Evolutionary conservation across 2,113 vertebrate species (phyloP), one percentile per base, ranked within the genome.

Genomic region (Albula glossodonta): DNA sequence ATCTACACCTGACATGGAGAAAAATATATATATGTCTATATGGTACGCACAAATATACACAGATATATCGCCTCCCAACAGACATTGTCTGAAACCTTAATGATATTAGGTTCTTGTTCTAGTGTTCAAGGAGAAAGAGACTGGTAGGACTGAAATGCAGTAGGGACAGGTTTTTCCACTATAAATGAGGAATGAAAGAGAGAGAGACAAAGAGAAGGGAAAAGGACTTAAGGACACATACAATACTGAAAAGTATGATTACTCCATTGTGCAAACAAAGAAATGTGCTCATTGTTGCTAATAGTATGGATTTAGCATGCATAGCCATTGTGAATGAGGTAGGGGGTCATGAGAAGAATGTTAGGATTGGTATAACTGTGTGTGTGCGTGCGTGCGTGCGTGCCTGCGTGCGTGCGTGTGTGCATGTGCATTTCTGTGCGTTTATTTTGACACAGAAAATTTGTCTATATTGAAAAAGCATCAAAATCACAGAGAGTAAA

Each of bases 1-100:
- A 85, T 89, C 87, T 79, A 52, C 88, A 88, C 81, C 79, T 41
- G 56, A 52, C 66, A 50, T 49, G 81, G 82, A 74, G 5, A n/a
- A 70, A 70, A 70, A 70, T 22, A 70, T n/a, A 70, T 4, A 70
- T 6, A 56, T 41, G 31, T 41, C 31, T 56, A 63, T 31, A 82
- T 48, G 11, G 25, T 12, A 48, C 53, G 19, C 51, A 49, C 60
- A 78, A 51, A 57, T 50, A 52, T 56, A n/a, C 70, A 51, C 51
- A 78, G 63, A 78, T 86, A 52, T 49, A 12, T 83, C 74, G 11
- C 52, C 70, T 78, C 52, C 22, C 31, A 63, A 83, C 52, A 83
- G 66, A 79, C 51, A 56, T 83, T 13, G 81, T 25, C 81, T 50
- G 74, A 87, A 83, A 25, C 82, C 19, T 56, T 51, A 74, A 79